phyloP scores from a whole-genome alignment of 1,140 invertebrate species.

The Euwallacea fornicatus region DNA sequence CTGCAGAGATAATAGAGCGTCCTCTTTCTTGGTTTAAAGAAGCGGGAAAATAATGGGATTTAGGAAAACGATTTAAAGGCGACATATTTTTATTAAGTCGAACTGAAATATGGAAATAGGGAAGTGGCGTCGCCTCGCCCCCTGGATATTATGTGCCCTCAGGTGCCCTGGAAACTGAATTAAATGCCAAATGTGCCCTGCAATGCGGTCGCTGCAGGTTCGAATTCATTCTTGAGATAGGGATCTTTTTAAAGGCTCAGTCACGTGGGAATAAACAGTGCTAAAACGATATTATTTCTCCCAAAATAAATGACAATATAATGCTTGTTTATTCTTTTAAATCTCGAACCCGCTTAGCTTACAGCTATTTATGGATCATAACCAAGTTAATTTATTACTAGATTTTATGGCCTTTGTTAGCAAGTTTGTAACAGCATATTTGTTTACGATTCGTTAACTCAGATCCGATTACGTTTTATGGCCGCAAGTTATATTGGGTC shows the following conservation, averaged over 20 bases:
- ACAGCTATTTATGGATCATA: background rate
- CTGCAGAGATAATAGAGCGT: too few species aligned
- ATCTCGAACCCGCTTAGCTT: background rate
- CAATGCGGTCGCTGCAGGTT: slow-evolving; percentile 38
- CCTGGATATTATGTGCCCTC: slow-evolving; percentile 35
- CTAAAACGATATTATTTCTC: background rate
- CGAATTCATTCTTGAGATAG: slow-evolving; percentile 34
- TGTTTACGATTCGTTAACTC: slow-evolving; percentile 1
- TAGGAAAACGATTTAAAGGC: slow-evolving; percentile 31
- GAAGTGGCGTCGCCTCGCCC: slow-evolving; percentile 15
- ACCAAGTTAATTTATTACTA: background rate
- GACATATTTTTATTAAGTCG: slow-evolving; percentile 37
- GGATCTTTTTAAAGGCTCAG: slow-evolving; percentile 17
- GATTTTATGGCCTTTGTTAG: background rate
- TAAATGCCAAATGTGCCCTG: slow-evolving; percentile 37
- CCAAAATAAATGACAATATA: background rate
- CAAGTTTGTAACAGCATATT: slow-evolving; percentile 1
- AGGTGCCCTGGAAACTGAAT: slow-evolving; percentile 37
- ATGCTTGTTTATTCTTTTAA: background rate
- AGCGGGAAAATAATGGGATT: slow-evolving; percentile 17
- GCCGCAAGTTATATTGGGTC: background rate
- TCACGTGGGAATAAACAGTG: background rate
- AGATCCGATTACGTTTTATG: background rate
- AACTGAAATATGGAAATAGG: slow-evolving; percentile 36
- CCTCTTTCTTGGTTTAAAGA: background rate